A percentile compares a stretch with the other conserved stretches of the same genome.
phyloP scores from a whole-genome alignment of 2,888 invertebrate species.

The Phasia obesa region DNA sequence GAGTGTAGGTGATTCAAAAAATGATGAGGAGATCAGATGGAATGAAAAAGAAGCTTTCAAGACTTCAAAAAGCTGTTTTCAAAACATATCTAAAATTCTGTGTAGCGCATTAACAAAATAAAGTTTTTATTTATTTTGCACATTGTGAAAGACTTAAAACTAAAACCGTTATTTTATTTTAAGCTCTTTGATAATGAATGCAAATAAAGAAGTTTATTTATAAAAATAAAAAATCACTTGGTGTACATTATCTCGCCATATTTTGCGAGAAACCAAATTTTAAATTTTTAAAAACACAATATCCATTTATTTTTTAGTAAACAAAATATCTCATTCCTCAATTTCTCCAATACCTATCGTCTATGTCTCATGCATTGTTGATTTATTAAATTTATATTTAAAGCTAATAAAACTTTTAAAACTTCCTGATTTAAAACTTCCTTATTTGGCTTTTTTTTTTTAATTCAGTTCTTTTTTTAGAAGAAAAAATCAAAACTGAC shows the following conservation, averaged over 20 bases:
- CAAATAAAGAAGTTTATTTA: too few relatives aligned
- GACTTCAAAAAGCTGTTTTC: too few relatives aligned
- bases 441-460: conserved; percentile 45
- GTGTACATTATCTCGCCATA: too few relatives aligned
- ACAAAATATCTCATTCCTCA: conserved; percentile 3
- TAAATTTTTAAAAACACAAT: too few relatives aligned
- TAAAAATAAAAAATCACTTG: too few relatives aligned
- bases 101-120: too few relatives aligned
- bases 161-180: neutral
- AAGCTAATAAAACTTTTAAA: conserved; percentile 36
- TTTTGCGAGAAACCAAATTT: too few relatives aligned
- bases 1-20: too few relatives aligned
- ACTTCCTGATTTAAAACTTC: conserved; percentile 60
- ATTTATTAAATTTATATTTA: conserved; percentile 45
- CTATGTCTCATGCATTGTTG: conserved; percentile 19
- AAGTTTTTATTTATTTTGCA: too few relatives aligned
- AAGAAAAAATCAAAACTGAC: neutral
- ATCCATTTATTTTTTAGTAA: conserved; percentile 11
- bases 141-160: neutral
- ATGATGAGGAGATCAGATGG: too few relatives aligned
- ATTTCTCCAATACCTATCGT: neutral
- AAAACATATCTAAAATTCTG: neutral
- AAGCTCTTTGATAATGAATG: too few relatives aligned
- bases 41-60: too few relatives aligned
- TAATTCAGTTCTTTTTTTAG: conserved; percentile 11